A percentile compares a stretch with the other conserved stretches of the same genome.
Evolutionary conservation across 2,113 vertebrate genomes (phyloP).

Genomic region (Phylloscopus trochilus): DNA sequence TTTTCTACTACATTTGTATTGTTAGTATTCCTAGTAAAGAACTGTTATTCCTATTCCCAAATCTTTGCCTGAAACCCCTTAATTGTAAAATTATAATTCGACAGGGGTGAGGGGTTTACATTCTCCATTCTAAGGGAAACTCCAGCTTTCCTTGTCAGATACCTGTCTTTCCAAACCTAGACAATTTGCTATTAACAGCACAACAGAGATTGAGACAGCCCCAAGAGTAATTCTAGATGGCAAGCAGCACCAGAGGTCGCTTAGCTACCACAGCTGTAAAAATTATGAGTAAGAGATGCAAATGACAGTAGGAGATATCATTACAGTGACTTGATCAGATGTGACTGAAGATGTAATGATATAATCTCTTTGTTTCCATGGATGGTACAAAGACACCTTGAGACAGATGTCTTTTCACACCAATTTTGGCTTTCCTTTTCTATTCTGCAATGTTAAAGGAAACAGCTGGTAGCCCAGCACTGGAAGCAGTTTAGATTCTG

Average conservation of each 20-base stretch:
- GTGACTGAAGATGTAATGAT: not conserved
- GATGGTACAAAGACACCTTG: not conserved
- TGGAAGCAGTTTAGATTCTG: not conserved
- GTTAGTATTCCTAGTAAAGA: no score
- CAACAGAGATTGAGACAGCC: constrained; percentile 2
- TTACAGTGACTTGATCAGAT: not conserved
- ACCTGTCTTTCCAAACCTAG: no score
- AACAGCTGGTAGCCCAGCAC: not conserved
- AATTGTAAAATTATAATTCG: no score
- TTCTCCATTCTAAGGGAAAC: no score
- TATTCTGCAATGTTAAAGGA: not conserved
- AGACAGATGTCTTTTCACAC: not conserved
- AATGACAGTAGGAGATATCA: not conserved
- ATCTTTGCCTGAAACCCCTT: no score
- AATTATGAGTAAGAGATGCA: not conserved
- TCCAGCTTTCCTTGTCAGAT: no score
- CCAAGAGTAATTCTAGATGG: constrained; percentile 24
- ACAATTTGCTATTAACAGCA: constrained; percentile 33
- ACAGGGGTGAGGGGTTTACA: no score
- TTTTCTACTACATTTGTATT: no score
- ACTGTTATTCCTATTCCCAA: no score
- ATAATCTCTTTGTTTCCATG: not conserved
- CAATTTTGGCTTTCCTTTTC: not conserved
- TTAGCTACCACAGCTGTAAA: not conserved
- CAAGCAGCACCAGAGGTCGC: not conserved